phyloP scores from a whole-genome alignment of 2,797 vertebrate genomes.

The Parambassis ranga region DNA sequence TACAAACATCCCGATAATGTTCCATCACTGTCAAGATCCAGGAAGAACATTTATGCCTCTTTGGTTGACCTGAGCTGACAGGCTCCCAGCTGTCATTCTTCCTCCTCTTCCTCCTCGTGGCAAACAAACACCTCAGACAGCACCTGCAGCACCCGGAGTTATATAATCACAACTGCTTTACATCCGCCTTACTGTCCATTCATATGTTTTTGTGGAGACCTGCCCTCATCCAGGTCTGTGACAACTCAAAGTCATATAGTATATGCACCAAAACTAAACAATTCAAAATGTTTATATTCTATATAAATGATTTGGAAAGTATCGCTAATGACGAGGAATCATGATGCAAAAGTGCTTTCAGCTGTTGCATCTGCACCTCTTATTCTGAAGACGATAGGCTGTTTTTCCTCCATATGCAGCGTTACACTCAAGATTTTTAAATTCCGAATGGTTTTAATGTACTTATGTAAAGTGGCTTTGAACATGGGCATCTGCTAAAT shows the following conservation, averaged over 20 bases:
- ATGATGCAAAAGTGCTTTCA: background rate
- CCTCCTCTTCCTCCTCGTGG: conserved; percentile 21
- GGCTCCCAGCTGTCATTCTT: conserved; percentile 42
- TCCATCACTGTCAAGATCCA: background rate
- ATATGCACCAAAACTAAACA: background rate
- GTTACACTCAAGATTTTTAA: background rate
- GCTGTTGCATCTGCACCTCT: background rate
- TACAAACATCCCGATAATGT: conserved; percentile 1
- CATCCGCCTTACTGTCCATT: conserved; percentile 21
- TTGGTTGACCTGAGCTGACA: conserved; percentile 26
- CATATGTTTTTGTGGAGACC: background rate
- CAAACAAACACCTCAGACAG: conserved; percentile 36
- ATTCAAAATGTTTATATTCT: no score
- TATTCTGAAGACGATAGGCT: background rate
- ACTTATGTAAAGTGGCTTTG: no score
- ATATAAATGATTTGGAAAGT: background rate
- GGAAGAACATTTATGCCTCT: conserved; percentile 13
- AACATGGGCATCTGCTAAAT: background rate
- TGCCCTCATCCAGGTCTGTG: background rate
- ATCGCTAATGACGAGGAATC: background rate
- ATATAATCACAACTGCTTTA: conserved; percentile 27
- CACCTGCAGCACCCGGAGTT: conserved; percentile 31
- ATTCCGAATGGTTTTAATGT: background rate
- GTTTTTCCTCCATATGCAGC: background rate
- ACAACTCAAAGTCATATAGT: background rate